Conservation (phyloP, 2,113 vertebrate species). For the Halcyon malimbica region DNA sequence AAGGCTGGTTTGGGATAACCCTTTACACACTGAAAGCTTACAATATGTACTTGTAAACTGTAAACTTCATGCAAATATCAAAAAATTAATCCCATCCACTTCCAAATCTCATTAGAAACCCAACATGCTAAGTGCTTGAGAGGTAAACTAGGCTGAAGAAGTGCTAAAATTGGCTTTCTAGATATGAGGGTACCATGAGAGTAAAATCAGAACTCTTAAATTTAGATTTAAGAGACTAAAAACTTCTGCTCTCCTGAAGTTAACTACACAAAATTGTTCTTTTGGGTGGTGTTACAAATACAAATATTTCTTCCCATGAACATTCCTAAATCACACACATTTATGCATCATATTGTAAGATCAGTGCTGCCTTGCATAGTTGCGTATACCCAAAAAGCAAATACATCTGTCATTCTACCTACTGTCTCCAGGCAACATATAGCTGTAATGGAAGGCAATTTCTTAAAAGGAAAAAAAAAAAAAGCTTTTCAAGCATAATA, state of each 20-base stretch:
- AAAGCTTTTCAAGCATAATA: not conserved
- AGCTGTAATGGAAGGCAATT: not conserved
- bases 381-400: not conserved
- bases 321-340: not conserved
- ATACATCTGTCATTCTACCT: not conserved
- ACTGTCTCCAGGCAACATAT: not conserved
- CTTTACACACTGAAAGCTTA: not conserved
- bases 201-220: not conserved
- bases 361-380: not conserved
- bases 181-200: rapidly evolving
- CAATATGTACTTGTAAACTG: not conserved
- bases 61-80: not conserved
- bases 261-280: not conserved
- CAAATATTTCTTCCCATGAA: not conserved
- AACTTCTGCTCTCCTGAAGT: not conserved
- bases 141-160: not conserved
- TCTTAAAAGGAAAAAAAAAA: not conserved
- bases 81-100: not conserved
- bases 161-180: not conserved
- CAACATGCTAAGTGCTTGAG: not conserved
- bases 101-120: not conserved
- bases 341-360: not conserved
- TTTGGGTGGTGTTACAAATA: not conserved
- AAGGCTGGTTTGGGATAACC: not conserved
- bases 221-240: not conserved